Evolutionary conservation across 2,888 invertebrate species (phyloP).

Genomic region (Tenthredo notha): DNA sequence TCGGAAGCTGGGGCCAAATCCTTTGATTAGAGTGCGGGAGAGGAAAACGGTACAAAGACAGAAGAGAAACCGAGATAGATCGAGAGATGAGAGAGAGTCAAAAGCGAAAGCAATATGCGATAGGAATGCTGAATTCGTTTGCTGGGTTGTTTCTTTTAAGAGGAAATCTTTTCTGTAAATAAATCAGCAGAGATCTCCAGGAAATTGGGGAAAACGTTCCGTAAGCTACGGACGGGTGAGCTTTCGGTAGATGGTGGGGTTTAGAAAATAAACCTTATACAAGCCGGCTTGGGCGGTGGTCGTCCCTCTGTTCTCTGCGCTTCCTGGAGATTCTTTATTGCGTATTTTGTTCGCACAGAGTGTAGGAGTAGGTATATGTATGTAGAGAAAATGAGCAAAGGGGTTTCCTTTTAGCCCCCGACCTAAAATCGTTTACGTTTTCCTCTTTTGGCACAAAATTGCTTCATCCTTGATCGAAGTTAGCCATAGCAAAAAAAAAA

Average conservation of each 20-base stretch:
- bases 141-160: slow-evolving; percentile 44
- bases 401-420: background rate
- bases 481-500: background rate
- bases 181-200: slow-evolving; percentile 54
- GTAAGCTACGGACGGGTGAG: slow-evolving; percentile 48
- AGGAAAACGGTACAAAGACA: background rate
- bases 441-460: slow-evolving; percentile 5
- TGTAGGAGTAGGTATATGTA: background rate
- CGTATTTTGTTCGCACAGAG: slow-evolving; percentile 43
- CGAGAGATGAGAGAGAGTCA: background rate
- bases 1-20: background rate
- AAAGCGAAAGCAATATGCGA: slow-evolving; percentile 46
- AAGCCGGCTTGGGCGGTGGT: slow-evolving; percentile 15
- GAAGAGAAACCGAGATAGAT: background rate
- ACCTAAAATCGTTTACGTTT: slow-evolving; percentile 24
- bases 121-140: slow-evolving; percentile 46
- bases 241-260: slow-evolving; percentile 44
- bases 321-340: slow-evolving; percentile 36
- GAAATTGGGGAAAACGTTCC: slow-evolving; percentile 55
- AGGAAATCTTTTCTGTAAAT: slow-evolving; percentile 53
- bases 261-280: slow-evolving; percentile 43
- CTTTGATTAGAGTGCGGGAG: slow-evolving; percentile 40
- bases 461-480: slow-evolving; percentile 24
- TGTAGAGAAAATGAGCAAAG: slow-evolving; percentile 11
- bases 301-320: slow-evolving; percentile 26